A percentile compares a stretch with the other conserved stretches of the same genome.
phyloP scores from a whole-genome alignment of 2,888 invertebrate genomes.

The Rhaphigaster nebulosa region DNA sequence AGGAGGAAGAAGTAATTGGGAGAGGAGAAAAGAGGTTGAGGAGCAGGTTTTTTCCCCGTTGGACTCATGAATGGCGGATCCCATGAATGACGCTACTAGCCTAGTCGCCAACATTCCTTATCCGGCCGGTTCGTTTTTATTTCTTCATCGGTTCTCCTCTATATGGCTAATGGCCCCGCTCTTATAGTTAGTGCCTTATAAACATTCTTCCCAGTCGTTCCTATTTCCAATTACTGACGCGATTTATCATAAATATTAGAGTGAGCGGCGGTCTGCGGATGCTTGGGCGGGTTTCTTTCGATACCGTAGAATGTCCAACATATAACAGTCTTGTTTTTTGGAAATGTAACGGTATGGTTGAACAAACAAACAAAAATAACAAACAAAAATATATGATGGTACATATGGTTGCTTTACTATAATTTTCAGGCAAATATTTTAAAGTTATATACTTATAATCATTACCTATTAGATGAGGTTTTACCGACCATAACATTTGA shows the following conservation, averaged over 20 bases:
- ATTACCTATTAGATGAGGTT: too few species aligned
- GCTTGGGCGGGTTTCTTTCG: not conserved
- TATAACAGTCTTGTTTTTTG: constrained; percentile 12
- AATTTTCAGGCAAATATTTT: not conserved
- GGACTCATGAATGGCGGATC: constrained; percentile 21
- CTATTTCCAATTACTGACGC: constrained; percentile 27
- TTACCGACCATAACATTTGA: too few species aligned
- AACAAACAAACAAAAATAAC: not conserved
- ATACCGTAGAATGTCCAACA: not conserved
- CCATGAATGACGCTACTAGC: constrained; percentile 32
- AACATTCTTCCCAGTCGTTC: constrained; percentile 15
- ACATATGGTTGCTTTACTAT: not conserved
- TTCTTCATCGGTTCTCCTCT: not conserved
- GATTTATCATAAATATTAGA: constrained; percentile 35
- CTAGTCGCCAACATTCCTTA: constrained; percentile 8
- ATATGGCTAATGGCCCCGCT: constrained; percentile 17
- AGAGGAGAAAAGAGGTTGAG: not conserved
- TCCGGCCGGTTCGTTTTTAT: not conserved
- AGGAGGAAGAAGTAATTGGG: constrained; percentile 32
- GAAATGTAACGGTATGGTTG: not conserved
- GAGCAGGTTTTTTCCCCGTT: constrained; percentile 15
- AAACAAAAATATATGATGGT: not conserved
- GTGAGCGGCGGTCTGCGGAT: not conserved
- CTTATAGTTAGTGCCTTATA: constrained; percentile 44
- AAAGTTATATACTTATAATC: too few species aligned